Evolutionary conservation across 2,888 invertebrate species (phyloP).

Genomic region (Cantharis rufa): DNA sequence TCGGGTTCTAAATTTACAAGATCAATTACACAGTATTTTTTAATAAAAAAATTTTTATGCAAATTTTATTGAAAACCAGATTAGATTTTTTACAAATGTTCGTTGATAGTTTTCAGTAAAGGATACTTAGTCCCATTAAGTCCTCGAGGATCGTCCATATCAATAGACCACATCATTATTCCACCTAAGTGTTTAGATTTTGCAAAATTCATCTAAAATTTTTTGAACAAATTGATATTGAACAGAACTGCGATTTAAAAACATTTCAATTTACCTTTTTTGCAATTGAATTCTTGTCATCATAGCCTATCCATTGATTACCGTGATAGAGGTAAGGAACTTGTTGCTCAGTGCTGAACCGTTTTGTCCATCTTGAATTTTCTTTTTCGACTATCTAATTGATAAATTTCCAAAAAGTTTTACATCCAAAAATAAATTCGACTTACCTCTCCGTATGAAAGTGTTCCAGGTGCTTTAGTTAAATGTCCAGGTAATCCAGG

Average conservation of each 20-base stretch:
- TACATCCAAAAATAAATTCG: neutral
- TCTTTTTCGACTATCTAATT: conserved; percentile 3
- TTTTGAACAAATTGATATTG: neutral
- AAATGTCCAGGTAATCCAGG: conserved; percentile 16
- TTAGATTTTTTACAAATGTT: neutral
- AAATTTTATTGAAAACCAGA: too few species aligned
- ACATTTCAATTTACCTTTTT: conserved; percentile 4
- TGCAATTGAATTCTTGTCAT: conserved; percentile 11
- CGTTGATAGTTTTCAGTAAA: neutral
- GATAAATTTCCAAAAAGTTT: neutral
- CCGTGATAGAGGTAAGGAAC: conserved; percentile 17
- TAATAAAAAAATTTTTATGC: too few species aligned
- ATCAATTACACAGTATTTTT: too few species aligned
- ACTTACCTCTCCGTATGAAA: conserved; percentile 13
- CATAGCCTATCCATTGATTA: conserved; percentile 25
- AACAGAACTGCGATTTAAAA: neutral
- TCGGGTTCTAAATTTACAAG: too few species aligned
- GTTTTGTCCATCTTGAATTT: conserved; percentile 10
- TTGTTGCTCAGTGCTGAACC: conserved; percentile 16
- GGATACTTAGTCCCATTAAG: conserved; percentile 7
- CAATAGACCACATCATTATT: conserved; percentile 60
- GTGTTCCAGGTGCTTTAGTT: conserved; percentile 7
- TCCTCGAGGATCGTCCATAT: conserved; percentile 52
- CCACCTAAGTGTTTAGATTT: conserved; percentile 54
- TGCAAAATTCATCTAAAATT: conserved; percentile 49